These are phyloP conservation scores for Hymenopus coronatus DNA, from an alignment of 2,888 invertebrate species.

Conservation along the genomic window DNA sequence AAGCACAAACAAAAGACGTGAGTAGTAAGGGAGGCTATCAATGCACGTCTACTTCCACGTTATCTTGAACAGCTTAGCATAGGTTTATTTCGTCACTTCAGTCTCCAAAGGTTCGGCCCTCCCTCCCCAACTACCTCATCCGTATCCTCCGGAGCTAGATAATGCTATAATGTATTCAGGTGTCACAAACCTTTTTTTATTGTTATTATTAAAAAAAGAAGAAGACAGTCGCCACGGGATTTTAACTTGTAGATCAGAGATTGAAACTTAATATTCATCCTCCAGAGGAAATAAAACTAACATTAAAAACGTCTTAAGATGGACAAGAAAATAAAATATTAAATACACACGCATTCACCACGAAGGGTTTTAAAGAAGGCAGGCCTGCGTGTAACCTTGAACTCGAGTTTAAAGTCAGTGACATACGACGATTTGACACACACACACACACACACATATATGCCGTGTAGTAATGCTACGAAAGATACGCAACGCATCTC, in stretches of 20 bases:
- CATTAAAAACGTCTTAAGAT: neutral
- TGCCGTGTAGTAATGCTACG: neutral
- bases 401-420: neutral
- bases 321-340: neutral
- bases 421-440: neutral
- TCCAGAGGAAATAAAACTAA: neutral
- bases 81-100: neutral
- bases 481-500: neutral
- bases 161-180: neutral
- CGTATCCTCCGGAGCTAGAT: neutral
- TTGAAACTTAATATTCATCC: neutral
- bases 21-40: neutral
- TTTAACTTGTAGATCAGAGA: neutral
- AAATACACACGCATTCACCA: neutral
- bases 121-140: no score
- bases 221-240: neutral
- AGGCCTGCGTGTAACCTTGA: neutral
- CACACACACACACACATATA: neutral
- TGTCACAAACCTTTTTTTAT: neutral
- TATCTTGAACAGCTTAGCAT: neutral
- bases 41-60: neutral
- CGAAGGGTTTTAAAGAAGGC: neutral
- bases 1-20: no score
- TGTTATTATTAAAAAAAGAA: neutral
- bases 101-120: neutral